phyloP scores from a whole-genome alignment of 2,888 invertebrate genomes.

The Cheilosia vernalis region DNA sequence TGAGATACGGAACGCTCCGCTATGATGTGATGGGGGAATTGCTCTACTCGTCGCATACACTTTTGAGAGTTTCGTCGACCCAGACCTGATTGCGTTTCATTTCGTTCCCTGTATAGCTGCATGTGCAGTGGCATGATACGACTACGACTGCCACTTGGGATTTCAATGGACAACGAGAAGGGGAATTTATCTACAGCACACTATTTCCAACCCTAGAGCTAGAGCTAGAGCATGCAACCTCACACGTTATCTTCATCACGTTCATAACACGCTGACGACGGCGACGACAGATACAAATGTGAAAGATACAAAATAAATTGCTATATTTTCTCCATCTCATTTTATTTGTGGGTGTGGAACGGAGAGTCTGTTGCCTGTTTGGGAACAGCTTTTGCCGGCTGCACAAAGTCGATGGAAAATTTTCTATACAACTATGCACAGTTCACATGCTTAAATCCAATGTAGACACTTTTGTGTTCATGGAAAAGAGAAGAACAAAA shows the following conservation, averaged over 20 bases:
- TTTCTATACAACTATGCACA: background rate
- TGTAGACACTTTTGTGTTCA: slow-evolving; percentile 30
- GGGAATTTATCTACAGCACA: slow-evolving; percentile 33
- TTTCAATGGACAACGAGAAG: slow-evolving; percentile 1
- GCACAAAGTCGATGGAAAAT: slow-evolving; percentile 18
- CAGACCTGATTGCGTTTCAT: slow-evolving; percentile 72
- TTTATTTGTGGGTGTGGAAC: slow-evolving; percentile 38
- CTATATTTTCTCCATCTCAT: slow-evolving; percentile 33
- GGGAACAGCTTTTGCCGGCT: slow-evolving; percentile 43
- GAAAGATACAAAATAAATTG: slow-evolving; percentile 72
- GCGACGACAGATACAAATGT: slow-evolving; percentile 68
- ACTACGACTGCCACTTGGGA: slow-evolving; percentile 35
- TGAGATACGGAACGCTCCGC: slow-evolving; percentile 58
- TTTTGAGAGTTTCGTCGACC: slow-evolving; percentile 57
- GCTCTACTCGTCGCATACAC: slow-evolving; percentile 8
- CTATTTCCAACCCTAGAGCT: slow-evolving; percentile 59
- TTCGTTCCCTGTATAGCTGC: slow-evolving; percentile 51
- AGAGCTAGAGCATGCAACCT: slow-evolving; percentile 43
- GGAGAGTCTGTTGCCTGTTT: slow-evolving; percentile 46
- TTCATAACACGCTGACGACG: slow-evolving; percentile 54
- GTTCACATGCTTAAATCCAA: background rate
- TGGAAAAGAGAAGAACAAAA: background rate
- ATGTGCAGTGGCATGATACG: slow-evolving; percentile 47
- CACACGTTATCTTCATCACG: slow-evolving; percentile 71
- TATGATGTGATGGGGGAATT: background rate